Base-by-base conservation (phyloP, 2,888 invertebrate genomes). In the Cyclophora punctaria region DNA sequence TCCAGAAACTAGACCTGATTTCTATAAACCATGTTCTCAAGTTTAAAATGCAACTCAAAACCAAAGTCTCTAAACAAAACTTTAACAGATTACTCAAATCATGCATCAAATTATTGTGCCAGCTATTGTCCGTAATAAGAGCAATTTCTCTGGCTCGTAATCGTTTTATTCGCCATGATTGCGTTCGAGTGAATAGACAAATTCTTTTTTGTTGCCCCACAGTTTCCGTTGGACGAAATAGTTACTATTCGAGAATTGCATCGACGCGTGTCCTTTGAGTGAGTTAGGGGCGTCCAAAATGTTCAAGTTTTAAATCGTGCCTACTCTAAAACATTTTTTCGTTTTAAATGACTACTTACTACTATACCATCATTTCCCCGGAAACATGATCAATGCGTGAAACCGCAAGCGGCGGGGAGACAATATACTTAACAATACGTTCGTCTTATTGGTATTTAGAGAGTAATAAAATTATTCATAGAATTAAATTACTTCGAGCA, bases 261-360 rank as follows among this genome's bases (percentile, higher is more conserved):
- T 52, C 58, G 82, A 62, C 85, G 80, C 85, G 86, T 83, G 86
- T 73, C 81, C 56, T 67, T 69, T 65, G 72, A 87, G 85, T 85
- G 85, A 83, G 83, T 78, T 81, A 20, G 20, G 20, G 20, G 20
- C 20, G 20, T 20, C 20, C 20, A 20, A 20, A 20, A 20, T 20
- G 20, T 20, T 20, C 20, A 20, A 20, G 20, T 20, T 20, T 20
- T 20, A 20, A 20, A 20, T 20, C 20, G 20, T 20, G 20, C 20
- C 20, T 20, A 20, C 20, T 20, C 20, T 20, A 20, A 20, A 20
- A 20, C 20, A 20, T 20, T n/a, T n/a, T n/a, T n/a, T 20, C 20
- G 20, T 20, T 20, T 20, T 20, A 20, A 20, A 20, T 20, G 20
- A 20, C 20, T 20, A 20, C 20, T 20, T 20, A 20, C 2, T 20